A percentile compares a stretch with the other conserved stretches of the same genome.
These are phyloP conservation scores for Polymixis lichenea DNA, from an alignment of 2,888 invertebrate genomes.

Conservation along the genomic window DNA sequence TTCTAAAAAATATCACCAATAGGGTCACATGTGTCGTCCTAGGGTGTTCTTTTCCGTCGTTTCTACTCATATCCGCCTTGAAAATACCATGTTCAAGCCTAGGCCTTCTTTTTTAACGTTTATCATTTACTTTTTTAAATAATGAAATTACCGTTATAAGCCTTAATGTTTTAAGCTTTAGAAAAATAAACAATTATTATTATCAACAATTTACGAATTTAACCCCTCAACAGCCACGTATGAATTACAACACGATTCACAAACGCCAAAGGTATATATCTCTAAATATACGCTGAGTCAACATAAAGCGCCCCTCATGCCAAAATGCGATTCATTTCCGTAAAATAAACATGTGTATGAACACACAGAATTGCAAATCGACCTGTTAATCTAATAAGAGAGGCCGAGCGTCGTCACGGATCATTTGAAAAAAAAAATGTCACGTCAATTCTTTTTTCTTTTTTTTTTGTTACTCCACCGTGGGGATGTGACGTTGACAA, in stretches of 20 bases:
- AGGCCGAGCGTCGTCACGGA: conserved; percentile 83
- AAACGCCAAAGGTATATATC: conserved; percentile 66
- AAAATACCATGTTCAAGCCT: too few relatives aligned
- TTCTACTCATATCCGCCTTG: too few relatives aligned
- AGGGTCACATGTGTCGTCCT: too few relatives aligned
- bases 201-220: conserved; percentile 15
- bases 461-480: conserved; percentile 75
- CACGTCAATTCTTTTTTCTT: conserved; percentile 77
- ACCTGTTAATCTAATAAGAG: conserved; percentile 90
- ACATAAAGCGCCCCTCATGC: conserved; percentile 78
- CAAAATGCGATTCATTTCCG: conserved; percentile 89
- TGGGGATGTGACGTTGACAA: conserved; percentile 88
- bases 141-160: not conserved
- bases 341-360: conserved; percentile 88
- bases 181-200: not conserved
- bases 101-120: too few relatives aligned
- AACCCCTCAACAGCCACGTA: conserved; percentile 54
- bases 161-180: too few relatives aligned
- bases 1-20: too few relatives aligned
- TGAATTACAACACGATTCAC: conserved; percentile 57
- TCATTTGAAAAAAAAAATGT: conserved; percentile 89
- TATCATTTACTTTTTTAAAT: too few relatives aligned
- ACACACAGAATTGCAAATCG: conserved; percentile 90
- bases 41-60: too few relatives aligned
- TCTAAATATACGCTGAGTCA: conserved; percentile 82